A percentile compares a stretch with the other conserved stretches of the same genome.
Evolutionary conservation across 2,888 invertebrate species (phyloP).

Genomic region (Schrankia costaestrigalis): DNA sequence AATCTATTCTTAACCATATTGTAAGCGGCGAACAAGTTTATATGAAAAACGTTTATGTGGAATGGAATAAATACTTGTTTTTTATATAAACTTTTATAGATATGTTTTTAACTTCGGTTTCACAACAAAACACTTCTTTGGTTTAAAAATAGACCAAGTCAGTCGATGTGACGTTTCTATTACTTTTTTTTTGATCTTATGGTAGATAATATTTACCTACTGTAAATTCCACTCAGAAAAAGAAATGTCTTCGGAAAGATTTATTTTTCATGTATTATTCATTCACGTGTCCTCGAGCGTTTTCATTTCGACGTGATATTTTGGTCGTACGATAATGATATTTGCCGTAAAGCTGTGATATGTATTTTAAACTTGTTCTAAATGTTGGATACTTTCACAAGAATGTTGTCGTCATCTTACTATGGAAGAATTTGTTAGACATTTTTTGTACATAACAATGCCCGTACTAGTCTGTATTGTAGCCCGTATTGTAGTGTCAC

Average conservation of each 20-base stretch:
- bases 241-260: conserved; percentile 64
- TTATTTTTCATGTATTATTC: conserved; percentile 78
- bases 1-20: too few species aligned
- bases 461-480: too few species aligned
- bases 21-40: too few species aligned
- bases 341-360: conserved; percentile 50
- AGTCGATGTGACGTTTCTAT: conserved; percentile 15
- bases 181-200: conserved; percentile 44
- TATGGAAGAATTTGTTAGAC: too few species aligned
- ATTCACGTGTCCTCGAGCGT: conserved; percentile 68
- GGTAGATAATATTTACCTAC: conserved; percentile 52
- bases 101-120: too few species aligned
- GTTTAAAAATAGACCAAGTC: not conserved
- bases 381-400: not conserved
- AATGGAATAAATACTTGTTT: too few species aligned
- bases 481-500: too few species aligned
- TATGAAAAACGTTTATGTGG: too few species aligned
- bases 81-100: too few species aligned
- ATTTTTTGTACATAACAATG: too few species aligned
- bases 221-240: conserved; percentile 58
- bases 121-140: not conserved
- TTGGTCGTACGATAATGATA: conserved; percentile 67
- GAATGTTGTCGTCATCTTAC: too few species aligned
- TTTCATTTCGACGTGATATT: conserved; percentile 71
- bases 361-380: conserved; percentile 20